These are phyloP conservation scores for Gallinago media DNA, from an alignment of 2,113 vertebrate genomes.

Conservation along the genomic window DNA sequence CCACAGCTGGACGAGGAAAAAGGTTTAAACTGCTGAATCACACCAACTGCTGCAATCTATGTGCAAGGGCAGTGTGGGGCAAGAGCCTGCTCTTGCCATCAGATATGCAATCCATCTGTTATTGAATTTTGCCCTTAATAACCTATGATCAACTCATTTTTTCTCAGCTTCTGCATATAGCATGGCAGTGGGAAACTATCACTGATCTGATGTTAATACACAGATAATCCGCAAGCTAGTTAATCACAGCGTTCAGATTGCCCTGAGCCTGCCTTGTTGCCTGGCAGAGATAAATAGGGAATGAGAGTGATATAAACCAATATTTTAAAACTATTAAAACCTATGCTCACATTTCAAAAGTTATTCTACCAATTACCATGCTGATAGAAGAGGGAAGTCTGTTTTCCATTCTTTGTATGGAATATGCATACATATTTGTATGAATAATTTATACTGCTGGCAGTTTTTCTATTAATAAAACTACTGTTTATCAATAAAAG, in stretches of 20 bases:
- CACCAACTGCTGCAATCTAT: neutral
- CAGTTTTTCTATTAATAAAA: conserved; percentile 16
- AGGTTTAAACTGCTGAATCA: neutral
- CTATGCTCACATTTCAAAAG: conserved; percentile 27
- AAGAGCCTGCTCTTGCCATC: neutral
- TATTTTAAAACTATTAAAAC: conserved; percentile 48
- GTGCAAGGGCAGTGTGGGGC: neutral
- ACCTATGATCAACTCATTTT: neutral
- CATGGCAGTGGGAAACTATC: neutral
- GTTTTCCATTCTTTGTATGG: conserved; percentile 8
- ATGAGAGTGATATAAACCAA: conserved; percentile 7
- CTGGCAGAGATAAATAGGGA: conserved; percentile 54
- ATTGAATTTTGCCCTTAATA: neutral
- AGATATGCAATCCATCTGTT: neutral
- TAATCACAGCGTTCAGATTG: conserved; percentile 11
- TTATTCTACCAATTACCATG: neutral
- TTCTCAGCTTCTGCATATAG: neutral
- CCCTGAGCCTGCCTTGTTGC: neutral
- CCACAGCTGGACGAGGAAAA: neutral
- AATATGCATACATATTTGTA: neutral
- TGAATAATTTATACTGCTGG: conserved; percentile 3
- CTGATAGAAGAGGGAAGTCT: neutral
- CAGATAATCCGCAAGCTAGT: conserved; percentile 24
- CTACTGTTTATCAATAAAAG: conserved; percentile 16
- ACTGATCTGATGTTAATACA: neutral